These are phyloP conservation scores for Grammomys surdaster DNA, from an alignment of 2,113 vertebrate species.

Conservation along the genomic window DNA sequence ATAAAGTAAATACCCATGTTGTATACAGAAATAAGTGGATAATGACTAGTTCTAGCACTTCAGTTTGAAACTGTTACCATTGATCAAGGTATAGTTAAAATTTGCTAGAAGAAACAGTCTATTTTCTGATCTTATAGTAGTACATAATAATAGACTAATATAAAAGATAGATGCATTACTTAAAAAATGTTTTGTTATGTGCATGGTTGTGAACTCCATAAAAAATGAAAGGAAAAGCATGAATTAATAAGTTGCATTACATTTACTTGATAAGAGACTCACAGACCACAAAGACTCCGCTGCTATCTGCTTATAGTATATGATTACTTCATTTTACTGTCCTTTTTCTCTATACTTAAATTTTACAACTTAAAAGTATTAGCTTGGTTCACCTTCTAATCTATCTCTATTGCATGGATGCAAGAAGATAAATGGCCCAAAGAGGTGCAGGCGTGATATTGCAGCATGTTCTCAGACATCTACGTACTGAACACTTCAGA, in stretches of 20 bases:
- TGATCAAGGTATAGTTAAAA: not conserved
- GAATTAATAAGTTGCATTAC: not conserved
- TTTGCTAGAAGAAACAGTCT: not conserved
- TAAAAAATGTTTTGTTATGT: not conserved
- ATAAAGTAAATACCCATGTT: not conserved
- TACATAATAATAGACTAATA: not conserved
- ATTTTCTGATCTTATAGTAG: not conserved
- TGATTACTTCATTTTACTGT: not conserved
- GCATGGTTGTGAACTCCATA: slow-evolving; percentile 17
- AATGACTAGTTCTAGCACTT: not conserved
- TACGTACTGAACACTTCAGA: slow-evolving; percentile 24
- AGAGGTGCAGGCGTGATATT: not conserved
- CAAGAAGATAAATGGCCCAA: not conserved
- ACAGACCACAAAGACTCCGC: slow-evolving; percentile 51
- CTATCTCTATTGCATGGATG: not conserved
- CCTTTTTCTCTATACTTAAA: slow-evolving; percentile 64
- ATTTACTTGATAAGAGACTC: slow-evolving; percentile 23
- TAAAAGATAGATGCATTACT: not conserved
- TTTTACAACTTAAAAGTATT: slow-evolving; percentile 55
- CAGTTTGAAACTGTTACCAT: not conserved
- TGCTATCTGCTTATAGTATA: slow-evolving; percentile 66
- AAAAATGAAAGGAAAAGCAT: slow-evolving; percentile 38
- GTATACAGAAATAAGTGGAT: not conserved
- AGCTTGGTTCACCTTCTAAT: slow-evolving; percentile 54
- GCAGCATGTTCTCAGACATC: not conserved